Percentiles rank a stretch among this genome's conserved stretches.
Evolutionary conservation across 2,113 vertebrate species (phyloP).

Genomic region (Mesitornis unicolor): DNA sequence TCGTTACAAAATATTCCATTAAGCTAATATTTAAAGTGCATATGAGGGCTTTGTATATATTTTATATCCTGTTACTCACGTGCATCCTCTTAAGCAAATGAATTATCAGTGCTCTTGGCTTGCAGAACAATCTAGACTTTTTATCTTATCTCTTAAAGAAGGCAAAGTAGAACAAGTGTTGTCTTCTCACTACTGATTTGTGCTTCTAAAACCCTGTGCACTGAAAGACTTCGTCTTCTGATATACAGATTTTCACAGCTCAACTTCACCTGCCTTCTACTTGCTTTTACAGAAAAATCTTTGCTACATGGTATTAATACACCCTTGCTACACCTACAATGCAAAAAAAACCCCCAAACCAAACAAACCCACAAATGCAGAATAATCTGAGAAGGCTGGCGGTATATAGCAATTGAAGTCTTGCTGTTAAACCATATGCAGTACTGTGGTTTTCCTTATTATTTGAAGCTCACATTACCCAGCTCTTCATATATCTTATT

Average conservation of each 20-base stretch:
- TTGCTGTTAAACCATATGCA: neutral
- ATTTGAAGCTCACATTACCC: neutral
- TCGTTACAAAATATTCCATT: neutral
- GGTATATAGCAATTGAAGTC: neutral
- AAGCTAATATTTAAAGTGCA: neutral
- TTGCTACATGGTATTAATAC: neutral
- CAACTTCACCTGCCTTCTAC: neutral
- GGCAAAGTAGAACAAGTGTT: neutral
- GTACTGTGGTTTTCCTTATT: neutral
- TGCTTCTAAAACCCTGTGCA: neutral
- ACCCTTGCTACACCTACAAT: neutral
- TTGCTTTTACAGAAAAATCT: neutral
- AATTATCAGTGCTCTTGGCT: neutral
- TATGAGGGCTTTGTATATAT: neutral
- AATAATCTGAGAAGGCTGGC: neutral
- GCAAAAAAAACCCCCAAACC: neutral
- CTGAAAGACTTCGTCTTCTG: neutral
- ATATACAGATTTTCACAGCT: neutral
- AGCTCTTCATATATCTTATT: accelerated
- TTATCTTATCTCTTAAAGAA: neutral
- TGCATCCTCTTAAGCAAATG: neutral
- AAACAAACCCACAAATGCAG: neutral
- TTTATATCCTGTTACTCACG: neutral
- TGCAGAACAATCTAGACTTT: neutral
- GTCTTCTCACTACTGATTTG: neutral